Evolutionary conservation across 2,888 invertebrate species (phyloP).

Genomic region (Drosophila setosimentum): DNA sequence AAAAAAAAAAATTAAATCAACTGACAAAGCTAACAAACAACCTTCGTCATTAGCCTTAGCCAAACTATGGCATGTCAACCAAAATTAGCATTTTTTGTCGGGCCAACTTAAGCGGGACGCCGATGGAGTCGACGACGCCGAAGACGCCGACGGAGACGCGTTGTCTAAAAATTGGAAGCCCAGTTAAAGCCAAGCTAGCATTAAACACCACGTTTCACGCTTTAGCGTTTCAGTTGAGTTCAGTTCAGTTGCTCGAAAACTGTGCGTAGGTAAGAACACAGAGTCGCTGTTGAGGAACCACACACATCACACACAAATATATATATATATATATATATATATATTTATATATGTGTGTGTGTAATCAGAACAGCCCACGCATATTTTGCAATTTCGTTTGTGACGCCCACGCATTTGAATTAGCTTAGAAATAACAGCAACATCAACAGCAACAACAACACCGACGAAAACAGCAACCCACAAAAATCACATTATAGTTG

Average conservation of each 20-base stretch:
- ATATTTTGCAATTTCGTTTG: constrained; percentile 82
- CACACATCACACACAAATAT: background rate
- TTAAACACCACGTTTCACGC: constrained; percentile 17
- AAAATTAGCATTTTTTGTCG: constrained; percentile 78
- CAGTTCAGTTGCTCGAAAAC: constrained; percentile 60
- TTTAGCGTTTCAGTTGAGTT: constrained; percentile 6
- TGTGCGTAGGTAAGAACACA: constrained; percentile 75
- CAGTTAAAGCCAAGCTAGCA: constrained; percentile 6
- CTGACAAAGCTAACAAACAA: constrained; percentile 80
- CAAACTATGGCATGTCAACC: constrained; percentile 82
- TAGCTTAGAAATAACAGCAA: constrained; percentile 75
- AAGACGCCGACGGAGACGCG: constrained; percentile 48
- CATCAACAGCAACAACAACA: constrained; percentile 21
- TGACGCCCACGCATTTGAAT: constrained; percentile 74
- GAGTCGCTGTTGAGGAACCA: constrained; percentile 9
- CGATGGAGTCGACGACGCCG: constrained; percentile 4
- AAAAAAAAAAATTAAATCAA: constrained; percentile 61
- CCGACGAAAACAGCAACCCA: constrained; percentile 45
- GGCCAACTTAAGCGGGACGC: constrained; percentile 48
- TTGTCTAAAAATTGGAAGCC: constrained; percentile 54
- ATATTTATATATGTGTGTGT: background rate
- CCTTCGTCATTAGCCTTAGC: constrained; percentile 83
- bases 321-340: no score
- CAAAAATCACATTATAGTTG: constrained; percentile 68
- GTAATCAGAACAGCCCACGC: constrained; percentile 62